phyloP scores from a whole-genome alignment of 2,888 invertebrate species.

The Chloromyia formosa region DNA sequence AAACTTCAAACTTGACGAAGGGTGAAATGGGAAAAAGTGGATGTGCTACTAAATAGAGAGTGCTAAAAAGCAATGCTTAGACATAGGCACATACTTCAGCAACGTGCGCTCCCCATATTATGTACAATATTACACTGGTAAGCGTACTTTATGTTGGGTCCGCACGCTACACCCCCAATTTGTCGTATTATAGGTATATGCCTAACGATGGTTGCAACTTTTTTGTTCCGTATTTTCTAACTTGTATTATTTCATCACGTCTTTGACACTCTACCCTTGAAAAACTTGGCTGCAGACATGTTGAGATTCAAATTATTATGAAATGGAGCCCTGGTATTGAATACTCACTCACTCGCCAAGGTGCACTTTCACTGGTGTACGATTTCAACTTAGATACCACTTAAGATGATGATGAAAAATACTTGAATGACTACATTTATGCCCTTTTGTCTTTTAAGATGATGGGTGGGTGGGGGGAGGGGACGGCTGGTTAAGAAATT shows the following conservation, averaged over 20 bases:
- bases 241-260: slow-evolving; percentile 40
- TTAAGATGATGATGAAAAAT: not conserved
- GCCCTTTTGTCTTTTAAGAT: not conserved
- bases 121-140: too few species aligned
- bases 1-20: slow-evolving; percentile 41
- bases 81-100: not conserved
- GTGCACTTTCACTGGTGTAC: not conserved
- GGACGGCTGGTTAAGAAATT: too few species aligned
- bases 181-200: too few species aligned
- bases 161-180: too few species aligned
- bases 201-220: not conserved
- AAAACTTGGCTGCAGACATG: slow-evolving; percentile 33
- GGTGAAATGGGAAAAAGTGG: slow-evolving; percentile 37
- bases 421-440: slow-evolving; percentile 10
- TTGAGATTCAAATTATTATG: slow-evolving; percentile 12
- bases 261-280: slow-evolving; percentile 25
- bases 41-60: slow-evolving; percentile 21
- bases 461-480: too few species aligned
- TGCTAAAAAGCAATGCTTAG: slow-evolving; percentile 32
- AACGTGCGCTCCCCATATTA: too few species aligned
- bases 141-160: too few species aligned
- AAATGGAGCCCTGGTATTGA: slow-evolving; percentile 1
- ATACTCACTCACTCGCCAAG: not conserved
- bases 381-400: slow-evolving; percentile 28
- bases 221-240: slow-evolving; percentile 33